Base-by-base conservation (phyloP, 2,113 vertebrate species). In the Tor tambroides region DNA sequence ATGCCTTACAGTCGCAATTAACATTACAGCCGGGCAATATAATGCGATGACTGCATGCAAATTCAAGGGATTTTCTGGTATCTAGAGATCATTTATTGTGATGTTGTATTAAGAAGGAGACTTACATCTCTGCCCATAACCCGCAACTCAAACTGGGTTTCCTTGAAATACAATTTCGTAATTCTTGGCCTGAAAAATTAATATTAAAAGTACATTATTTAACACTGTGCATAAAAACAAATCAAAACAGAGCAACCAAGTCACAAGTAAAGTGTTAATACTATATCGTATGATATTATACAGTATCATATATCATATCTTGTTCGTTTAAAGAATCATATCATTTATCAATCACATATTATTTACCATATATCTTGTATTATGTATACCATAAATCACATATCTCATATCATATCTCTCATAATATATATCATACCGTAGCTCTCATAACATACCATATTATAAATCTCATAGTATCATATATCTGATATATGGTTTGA, bases 71-170 rank as follows among this genome's bases (percentile, higher is more conserved):
- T 65, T 14, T 63, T 10, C 11, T 49, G 11, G 11, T 19, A 54
- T 19, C 15, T 6, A 54, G 15, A 69, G 30, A 69, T 69, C 2
- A 49, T 49, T 49, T 67, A 41, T 23, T 21, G 71, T 23, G 19
- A 23, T 41, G 8, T 26, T 75, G 2, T 43, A 43, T n/a, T 15
- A 15, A 77, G 51, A 19, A 43, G 14, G 51, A 28, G 43, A 77
- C 97, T 98, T 95, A 98, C 97, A 85, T 98, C 96, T 95, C 96
- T 97, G 72, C 96, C 96, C 85, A 96, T 65, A 41, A 98, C 96
- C 92, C 96, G 93, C 72, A 98, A 95, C 91, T 98, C 96, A 92
- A 97, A 98, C 23, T 96, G 97, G 35, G 95, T 94, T 88, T 97
- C 96, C 90, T 96, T 98, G 92, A 97, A 98, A 90, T 97, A 96